Evolutionary conservation across 2,797 vertebrate genomes (phyloP).

Genomic region (Muscicapa comitata): DNA sequence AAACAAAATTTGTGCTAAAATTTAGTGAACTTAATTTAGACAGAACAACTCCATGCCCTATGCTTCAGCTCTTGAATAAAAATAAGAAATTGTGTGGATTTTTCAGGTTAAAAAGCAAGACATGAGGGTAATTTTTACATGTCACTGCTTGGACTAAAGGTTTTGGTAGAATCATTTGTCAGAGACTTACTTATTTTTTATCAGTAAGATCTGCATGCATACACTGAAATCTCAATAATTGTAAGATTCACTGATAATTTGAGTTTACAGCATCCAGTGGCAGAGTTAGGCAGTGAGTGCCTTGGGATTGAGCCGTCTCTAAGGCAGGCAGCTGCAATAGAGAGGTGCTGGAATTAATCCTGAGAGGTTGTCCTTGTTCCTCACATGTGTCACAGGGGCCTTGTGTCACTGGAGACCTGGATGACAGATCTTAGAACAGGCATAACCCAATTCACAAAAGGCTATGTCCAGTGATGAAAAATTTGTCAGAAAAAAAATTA

Average conservation of each 20-base stretch:
- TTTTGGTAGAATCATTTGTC: background rate
- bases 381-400: background rate
- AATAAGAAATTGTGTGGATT: background rate
- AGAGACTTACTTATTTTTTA: background rate
- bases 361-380: background rate
- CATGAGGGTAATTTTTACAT: background rate
- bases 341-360: background rate
- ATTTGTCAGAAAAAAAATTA: background rate
- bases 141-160: background rate
- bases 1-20: background rate
- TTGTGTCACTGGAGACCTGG: background rate
- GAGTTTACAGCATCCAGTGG: background rate
- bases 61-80: background rate
- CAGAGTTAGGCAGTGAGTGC: background rate
- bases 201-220: background rate
- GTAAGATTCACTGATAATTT: background rate
- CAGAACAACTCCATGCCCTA: background rate
- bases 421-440: background rate
- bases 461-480: background rate
- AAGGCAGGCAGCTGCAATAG: background rate
- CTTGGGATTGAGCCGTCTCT: background rate
- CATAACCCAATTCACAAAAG: background rate
- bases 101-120: background rate
- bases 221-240: background rate
- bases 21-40: background rate